These are phyloP conservation scores for Hartigia nigra DNA, from an alignment of 2,888 invertebrate genomes.

Conservation along the genomic window DNA sequence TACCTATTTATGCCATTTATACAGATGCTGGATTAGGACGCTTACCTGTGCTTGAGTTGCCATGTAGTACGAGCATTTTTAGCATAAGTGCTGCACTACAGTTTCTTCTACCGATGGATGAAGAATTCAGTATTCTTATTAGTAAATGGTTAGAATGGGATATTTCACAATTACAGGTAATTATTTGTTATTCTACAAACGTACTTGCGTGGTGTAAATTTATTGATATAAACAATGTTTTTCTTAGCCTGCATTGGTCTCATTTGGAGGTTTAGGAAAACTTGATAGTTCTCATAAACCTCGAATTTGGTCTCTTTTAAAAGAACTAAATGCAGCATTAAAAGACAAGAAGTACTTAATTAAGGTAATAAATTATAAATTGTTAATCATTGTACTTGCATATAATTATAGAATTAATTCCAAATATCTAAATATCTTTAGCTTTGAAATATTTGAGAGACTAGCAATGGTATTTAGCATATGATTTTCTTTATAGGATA, in stretches of 20 bases:
- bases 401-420: slow-evolving; percentile 10
- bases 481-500: slow-evolving; percentile 67
- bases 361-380: slow-evolving; percentile 65
- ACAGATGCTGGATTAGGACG: slow-evolving; percentile 69
- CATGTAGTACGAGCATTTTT: slow-evolving; percentile 74
- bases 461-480: slow-evolving; percentile 10
- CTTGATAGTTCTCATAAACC: slow-evolving; percentile 71
- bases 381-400: slow-evolving; percentile 20
- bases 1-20: slow-evolving; percentile 15
- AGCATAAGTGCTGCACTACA: slow-evolving; percentile 78
- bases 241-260: slow-evolving; percentile 71
- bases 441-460: background rate
- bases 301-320: slow-evolving; percentile 69
- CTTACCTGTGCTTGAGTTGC: slow-evolving; percentile 75
- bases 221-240: slow-evolving; percentile 8
- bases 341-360: slow-evolving; percentile 70
- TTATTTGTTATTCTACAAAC: background rate
- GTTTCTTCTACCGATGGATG: slow-evolving; percentile 71
- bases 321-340: slow-evolving; percentile 70
- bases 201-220: background rate
- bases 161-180: slow-evolving; percentile 63
- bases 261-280: slow-evolving; percentile 64
- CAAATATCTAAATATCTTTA: background rate
- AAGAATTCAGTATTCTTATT: slow-evolving; percentile 47
- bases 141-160: slow-evolving; percentile 67